phyloP scores from a whole-genome alignment of 1,140 invertebrate species.

The Halictus rubicundus region DNA sequence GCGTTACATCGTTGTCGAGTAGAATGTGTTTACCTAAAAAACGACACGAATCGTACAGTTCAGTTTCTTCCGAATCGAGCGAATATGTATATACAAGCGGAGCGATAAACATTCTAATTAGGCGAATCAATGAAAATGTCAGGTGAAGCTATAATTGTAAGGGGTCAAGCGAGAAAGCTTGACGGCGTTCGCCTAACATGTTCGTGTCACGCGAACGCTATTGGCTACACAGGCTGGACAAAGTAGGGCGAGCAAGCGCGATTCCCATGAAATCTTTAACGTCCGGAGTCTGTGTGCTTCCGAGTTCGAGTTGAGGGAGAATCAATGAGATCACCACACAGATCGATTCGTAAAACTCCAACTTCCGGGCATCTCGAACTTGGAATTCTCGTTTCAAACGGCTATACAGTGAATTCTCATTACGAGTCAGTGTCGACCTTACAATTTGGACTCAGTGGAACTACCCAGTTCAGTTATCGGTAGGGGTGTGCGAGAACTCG shows the following conservation, averaged over 20 bases:
- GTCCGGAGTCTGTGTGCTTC: neutral
- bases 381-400: too few species aligned
- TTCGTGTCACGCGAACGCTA: neutral
- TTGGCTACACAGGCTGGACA: neutral
- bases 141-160: constrained; percentile 5
- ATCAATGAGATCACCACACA: neutral
- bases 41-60: too few species aligned
- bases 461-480: too few species aligned
- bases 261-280: constrained; percentile 37
- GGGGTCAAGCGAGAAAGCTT: neutral
- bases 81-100: too few species aligned
- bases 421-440: too few species aligned
- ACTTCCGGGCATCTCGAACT: too few species aligned
- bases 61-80: too few species aligned
- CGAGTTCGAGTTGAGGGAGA: neutral
- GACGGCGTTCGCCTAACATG: neutral
- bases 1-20: neutral
- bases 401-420: too few species aligned
- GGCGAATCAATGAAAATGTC: neutral
- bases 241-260: constrained; percentile 52
- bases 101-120: neutral
- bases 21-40: too few species aligned
- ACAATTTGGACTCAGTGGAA: too few species aligned
- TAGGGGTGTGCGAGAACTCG: too few species aligned
- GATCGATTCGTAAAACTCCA: too few species aligned